Evolutionary conservation across 2,888 invertebrate species (phyloP).

Genomic region (Rhyacophila evoluta): DNA sequence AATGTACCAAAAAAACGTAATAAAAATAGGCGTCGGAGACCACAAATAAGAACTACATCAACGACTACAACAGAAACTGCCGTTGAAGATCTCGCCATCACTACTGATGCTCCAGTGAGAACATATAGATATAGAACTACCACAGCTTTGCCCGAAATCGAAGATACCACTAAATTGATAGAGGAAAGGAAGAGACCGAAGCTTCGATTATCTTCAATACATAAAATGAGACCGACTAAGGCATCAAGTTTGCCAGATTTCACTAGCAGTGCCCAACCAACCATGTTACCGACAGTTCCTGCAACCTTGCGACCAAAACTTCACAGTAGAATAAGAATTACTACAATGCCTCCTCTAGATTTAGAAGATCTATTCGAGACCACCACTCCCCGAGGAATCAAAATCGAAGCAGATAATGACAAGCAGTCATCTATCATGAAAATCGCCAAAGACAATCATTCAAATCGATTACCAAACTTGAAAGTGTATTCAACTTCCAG

Average conservation of each 20-base stretch:
- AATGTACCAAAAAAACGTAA: slow-evolving; percentile 65
- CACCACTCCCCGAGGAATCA: slow-evolving; percentile 61
- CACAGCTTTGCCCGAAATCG: slow-evolving; percentile 59
- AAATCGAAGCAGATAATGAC: slow-evolving; percentile 60
- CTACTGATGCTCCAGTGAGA: slow-evolving; percentile 33
- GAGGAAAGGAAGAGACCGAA: slow-evolving; percentile 59
- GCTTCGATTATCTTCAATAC: slow-evolving; percentile 60
- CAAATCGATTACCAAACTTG: slow-evolving; percentile 61
- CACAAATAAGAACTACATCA: slow-evolving; percentile 58
- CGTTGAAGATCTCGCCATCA: slow-evolving; percentile 47
- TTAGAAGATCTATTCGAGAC: slow-evolving; percentile 57
- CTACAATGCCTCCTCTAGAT: slow-evolving; percentile 60
- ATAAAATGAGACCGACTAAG: slow-evolving; percentile 63
- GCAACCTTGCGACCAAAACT: slow-evolving; percentile 64
- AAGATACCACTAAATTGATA: slow-evolving; percentile 61
- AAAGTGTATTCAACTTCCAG: slow-evolving; percentile 56
- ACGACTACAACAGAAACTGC: slow-evolving; percentile 57
- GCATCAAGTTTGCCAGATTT: slow-evolving; percentile 65
- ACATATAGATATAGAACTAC: slow-evolving; percentile 46
- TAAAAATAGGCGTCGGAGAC: slow-evolving; percentile 67
- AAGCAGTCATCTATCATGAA: slow-evolving; percentile 69
- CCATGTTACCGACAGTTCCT: slow-evolving; percentile 65
- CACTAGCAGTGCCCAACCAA: slow-evolving; percentile 67
- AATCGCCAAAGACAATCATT: slow-evolving; percentile 60
- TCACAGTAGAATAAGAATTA: slow-evolving; percentile 48